A percentile compares a stretch with the other conserved stretches of the same genome.
Evolutionary conservation across 1,140 invertebrate species (phyloP).

Genomic region (Drosophila tsacasi): DNA sequence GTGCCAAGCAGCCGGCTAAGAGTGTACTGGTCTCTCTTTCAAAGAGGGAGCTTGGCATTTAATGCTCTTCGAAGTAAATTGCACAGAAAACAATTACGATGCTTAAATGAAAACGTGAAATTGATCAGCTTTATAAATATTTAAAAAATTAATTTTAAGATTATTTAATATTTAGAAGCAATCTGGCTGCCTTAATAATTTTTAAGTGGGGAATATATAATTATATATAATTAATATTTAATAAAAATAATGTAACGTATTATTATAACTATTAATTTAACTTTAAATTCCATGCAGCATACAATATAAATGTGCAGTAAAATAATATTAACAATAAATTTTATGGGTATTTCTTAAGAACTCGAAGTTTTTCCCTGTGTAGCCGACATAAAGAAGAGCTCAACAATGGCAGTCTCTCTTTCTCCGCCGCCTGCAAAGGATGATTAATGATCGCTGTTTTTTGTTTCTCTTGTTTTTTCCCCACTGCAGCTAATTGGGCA

Average conservation of each 20-base stretch:
- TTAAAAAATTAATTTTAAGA: too few species aligned
- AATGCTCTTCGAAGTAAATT: slow-evolving; percentile 2
- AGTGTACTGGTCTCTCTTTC: slow-evolving; percentile 23
- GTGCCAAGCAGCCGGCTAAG: slow-evolving; percentile 26
- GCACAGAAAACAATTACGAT: not conserved
- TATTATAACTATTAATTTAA: too few species aligned
- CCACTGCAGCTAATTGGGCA: slow-evolving; percentile 36
- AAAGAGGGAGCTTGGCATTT: slow-evolving; percentile 2
- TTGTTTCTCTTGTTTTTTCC: slow-evolving; percentile 8
- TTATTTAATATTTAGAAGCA: too few species aligned
- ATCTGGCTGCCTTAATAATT: too few species aligned
- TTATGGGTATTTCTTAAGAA: not conserved
- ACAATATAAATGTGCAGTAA: too few species aligned
- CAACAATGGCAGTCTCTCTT: slow-evolving; percentile 7
- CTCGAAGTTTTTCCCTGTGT: not conserved
- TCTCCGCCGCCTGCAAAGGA: slow-evolving; percentile 31
- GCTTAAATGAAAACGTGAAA: not conserved
- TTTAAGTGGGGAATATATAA: too few species aligned
- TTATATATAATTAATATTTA: too few species aligned
- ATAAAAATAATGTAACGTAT: too few species aligned
- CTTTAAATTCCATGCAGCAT: too few species aligned
- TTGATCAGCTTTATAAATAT: too few species aligned
- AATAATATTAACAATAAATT: too few species aligned
- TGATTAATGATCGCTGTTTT: slow-evolving; percentile 34
- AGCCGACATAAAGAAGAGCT: not conserved